Evolutionary conservation across 2,797 vertebrate species (phyloP), one percentile per base, ranked within the genome.

Genomic region (Paratrypauchen microcephalus): DNA sequence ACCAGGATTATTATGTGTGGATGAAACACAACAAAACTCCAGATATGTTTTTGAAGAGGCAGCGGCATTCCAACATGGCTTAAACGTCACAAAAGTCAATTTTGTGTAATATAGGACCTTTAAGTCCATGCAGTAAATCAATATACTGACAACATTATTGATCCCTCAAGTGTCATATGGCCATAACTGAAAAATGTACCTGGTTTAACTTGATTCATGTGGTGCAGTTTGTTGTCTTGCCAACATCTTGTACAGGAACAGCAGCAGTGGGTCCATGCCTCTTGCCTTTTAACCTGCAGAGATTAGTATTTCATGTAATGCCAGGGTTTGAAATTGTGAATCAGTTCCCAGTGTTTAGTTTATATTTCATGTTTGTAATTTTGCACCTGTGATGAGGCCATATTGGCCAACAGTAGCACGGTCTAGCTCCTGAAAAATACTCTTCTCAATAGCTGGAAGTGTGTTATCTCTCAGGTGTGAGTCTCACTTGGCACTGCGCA

Each of bases 181-280:
- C 26, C 28, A 23, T 11, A 61, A 61, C 11, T 12, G 36, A n/a
- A 39, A 11, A 4, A 59, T 19, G 7, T 32, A 39, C 59, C 36
- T 23, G 19, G 19, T 36, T 39, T 21, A 61, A 61, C 81, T 75
- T 72, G 60, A 74, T 73, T 77, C 69, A 66, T 71, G 69, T 61
- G 63, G 72, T 72, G 71, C 66, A 58, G 45, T 76, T 36, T 60
- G 82, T 84, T 86, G 74, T 81, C 75, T 78, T 81, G 83, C 79
- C 75, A 86, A 81, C 69, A 58, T 68, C 71, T 77, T 75, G 56
- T 75, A 56, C 52, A 54, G 77, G 65, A 69, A 79, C 55, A 81
- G 65, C 80, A 73, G 74, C 68, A 68, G 36, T 72, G 48, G 60
- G 73, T 82, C 78, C 68, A 72, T n/a, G 57, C 73, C 74, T 81